phyloP scores from a whole-genome alignment of 2,888 invertebrate species.

The Drosophila koepferae region DNA sequence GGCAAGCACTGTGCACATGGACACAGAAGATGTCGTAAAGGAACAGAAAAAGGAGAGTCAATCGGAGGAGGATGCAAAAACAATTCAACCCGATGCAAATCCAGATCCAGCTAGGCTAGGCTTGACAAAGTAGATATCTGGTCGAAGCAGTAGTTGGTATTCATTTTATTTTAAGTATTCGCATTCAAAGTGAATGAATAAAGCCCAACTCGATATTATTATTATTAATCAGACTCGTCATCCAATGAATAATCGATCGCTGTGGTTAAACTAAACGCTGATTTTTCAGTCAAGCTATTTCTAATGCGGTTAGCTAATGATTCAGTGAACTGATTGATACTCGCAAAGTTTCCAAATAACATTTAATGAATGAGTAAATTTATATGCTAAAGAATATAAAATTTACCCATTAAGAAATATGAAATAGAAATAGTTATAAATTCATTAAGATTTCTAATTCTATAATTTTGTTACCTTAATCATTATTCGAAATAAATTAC shows the following conservation, averaged over 20 bases:
- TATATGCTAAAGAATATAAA: not conserved
- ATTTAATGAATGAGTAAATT: not conserved
- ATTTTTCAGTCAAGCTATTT: not conserved
- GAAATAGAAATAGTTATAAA: not conserved
- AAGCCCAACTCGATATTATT: not conserved
- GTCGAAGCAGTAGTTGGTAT: not conserved
- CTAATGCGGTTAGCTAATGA: slow-evolving; percentile 32
- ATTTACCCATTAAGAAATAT: too few species aligned
- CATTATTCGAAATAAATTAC: not conserved
- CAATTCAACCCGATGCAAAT: not conserved
- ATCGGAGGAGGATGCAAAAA: slow-evolving; percentile 6
- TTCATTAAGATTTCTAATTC: not conserved
- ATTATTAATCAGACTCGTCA: not conserved
- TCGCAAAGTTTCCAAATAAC: not conserved
- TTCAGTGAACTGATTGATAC: slow-evolving; percentile 20
- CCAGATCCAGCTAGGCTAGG: too few species aligned
- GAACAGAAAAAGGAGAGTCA: not conserved
- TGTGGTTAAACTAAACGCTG: not conserved
- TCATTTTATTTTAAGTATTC: not conserved
- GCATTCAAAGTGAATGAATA: slow-evolving; percentile 4
- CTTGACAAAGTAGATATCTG: not conserved
- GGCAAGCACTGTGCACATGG: too few species aligned
- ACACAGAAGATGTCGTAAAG: not conserved
- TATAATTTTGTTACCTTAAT: not conserved
- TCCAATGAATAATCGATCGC: slow-evolving; percentile 10